Evolutionary conservation across 2,797 vertebrate genomes (phyloP), one percentile per base, ranked within the genome.

Genomic region (Chelmon rostratus): DNA sequence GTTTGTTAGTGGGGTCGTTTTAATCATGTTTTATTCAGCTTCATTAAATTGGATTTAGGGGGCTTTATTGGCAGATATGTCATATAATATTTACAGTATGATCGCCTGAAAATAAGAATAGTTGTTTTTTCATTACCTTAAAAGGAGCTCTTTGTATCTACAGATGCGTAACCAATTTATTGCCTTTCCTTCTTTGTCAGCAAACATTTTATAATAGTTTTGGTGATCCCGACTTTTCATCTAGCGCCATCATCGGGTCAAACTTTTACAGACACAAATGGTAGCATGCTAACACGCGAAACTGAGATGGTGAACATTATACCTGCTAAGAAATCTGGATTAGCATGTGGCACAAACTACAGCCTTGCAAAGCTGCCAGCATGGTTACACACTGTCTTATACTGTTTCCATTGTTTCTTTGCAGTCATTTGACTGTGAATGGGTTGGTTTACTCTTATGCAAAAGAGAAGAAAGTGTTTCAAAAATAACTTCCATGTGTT

Each of bases 401-500:
- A 15, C 35, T 38, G 50, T 28, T 62, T 33, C 1, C 16, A 16
- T 21, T 11, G 21, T 16, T 65, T 66, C n/a, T 66, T 57, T 38
- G 13, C 12, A 40, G 9, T 49, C 58, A 40, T 58, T 23, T 42
- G 25, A 59, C 0, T 28, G 19, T 11, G 44, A 28, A 40, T 28
- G 31, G 1, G 13, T 56, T 28, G 4, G 28, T 18, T 38, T 33
- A 16, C 37, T 18, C 23, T 18, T 31, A 4, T 19, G 9, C 9
- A 50, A 59, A 21, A 16, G 21, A 23, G n/a, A n/a, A n/a, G n/a
- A n/a, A n/a, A n/a, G n/a, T n/a, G n/a, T n/a, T n/a, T 1, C 19
- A 50, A 61, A 68, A 68, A 56, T 16, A 4, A 63, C 74, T 35
- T 40, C 37, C 33, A 47, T 31, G 40, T 68, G 63, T 57, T 46